Evolutionary conservation across 2,888 invertebrate genomes (phyloP), one percentile per base, ranked within the genome.

Genomic region (Ypsolopha scabrella): DNA sequence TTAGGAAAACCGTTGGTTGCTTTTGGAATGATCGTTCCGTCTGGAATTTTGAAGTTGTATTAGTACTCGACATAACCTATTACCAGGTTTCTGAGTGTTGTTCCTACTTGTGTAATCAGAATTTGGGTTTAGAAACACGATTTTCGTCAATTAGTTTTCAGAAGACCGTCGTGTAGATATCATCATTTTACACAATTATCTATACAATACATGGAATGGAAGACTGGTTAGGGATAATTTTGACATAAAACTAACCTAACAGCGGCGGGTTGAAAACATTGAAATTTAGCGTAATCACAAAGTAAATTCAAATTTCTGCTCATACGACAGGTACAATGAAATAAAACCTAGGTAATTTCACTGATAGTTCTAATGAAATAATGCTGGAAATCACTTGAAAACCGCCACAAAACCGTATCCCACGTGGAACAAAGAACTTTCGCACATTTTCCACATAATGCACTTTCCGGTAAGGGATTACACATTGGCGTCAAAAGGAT

Each of bases 1-100:
- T 97, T 74, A 97, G 90, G 87, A 97, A 97, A 68, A 99, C 92
- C 57, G 95, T 95, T 46, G 95, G 94, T 89, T 99, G 99, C 87
- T 96, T 97, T 89, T 98, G 97, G 83, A 96, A 99, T 68, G 98
- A 93, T 83, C 94, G 93, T 88, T 98, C 98, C 65, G 92, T 97
- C 97, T 99, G 92, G 66, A 93, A 92, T 73, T 6, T 14, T 11
- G 37, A 37, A 47, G 37, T 47, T 47, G 24, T 2, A 24, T 24
- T 24, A 24, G 24, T 24, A 24, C 24, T 24, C 4, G 2, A 8
- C 14, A 43, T 13, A 43, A 43, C 43, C 43, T 13, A 39, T 39
- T 44, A n/a, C 39, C 39, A 39, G 39, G 39, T 39, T 52, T 52
- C n/a, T n/a, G n/a, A n/a, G n/a, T n/a, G n/a, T n/a, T n/a, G n/a